Percentiles rank a stretch among this genome's conserved stretches.
phyloP scores from a whole-genome alignment of 1,140 invertebrate species.

The Bombus ignitus region DNA sequence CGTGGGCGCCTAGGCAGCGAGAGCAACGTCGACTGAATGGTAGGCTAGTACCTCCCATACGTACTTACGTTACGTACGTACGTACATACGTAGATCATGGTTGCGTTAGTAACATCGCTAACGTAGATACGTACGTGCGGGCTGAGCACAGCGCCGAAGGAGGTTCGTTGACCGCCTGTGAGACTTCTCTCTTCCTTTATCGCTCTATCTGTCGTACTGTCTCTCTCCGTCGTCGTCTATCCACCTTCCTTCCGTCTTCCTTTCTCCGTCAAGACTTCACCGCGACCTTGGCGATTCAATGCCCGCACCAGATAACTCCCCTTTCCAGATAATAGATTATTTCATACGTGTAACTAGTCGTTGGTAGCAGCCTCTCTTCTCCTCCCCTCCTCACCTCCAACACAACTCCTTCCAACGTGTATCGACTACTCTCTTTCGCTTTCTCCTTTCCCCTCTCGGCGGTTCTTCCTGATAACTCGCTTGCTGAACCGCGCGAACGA shows the following conservation, averaged over 20 bases:
- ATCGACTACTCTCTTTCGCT: conserved; percentile 36
- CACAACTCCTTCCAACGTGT: not conserved
- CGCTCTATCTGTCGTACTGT: conserved; percentile 32
- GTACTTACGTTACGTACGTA: conserved; percentile 31
- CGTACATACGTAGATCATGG: conserved; percentile 49
- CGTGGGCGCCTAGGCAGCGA: conserved; percentile 65
- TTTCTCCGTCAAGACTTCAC: conserved; percentile 69
- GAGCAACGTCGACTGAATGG: conserved; percentile 62
- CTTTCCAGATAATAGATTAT: conserved; percentile 80
- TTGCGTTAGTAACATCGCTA: conserved; percentile 57
- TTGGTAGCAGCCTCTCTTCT: conserved; percentile 57
- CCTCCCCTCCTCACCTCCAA: not conserved
- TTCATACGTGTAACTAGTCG: conserved; percentile 80
- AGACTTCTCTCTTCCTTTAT: conserved; percentile 68
- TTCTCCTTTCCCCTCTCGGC: conserved; percentile 20
- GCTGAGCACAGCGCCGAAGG: conserved; percentile 44
- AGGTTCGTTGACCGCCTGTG: conserved; percentile 79
- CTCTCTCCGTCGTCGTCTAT: conserved; percentile 32
- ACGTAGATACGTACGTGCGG: conserved; percentile 55
- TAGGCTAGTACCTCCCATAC: conserved; percentile 46
- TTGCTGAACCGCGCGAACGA: conserved; percentile 44
- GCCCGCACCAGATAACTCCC: conserved; percentile 81
- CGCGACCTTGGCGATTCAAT: conserved; percentile 82
- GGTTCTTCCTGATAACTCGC: conserved; percentile 50
- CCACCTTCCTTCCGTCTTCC: conserved; percentile 39